Evolutionary conservation across 2,113 vertebrate genomes (phyloP).

Genomic region (Lophotis ruficrista): DNA sequence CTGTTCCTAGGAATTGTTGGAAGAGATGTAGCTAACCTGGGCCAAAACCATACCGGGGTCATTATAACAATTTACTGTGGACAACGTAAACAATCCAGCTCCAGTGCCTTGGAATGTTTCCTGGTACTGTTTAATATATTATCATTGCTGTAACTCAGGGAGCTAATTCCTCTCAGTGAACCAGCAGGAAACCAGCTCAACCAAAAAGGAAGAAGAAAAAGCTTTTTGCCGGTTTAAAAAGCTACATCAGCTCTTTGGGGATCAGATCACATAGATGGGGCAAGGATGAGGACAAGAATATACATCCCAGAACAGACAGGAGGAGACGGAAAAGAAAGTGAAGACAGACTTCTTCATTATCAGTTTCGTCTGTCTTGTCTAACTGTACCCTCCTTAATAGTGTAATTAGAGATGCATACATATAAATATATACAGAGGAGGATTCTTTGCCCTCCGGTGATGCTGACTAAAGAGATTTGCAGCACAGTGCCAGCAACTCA

Average conservation of each 20-base stretch:
- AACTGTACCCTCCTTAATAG: background rate
- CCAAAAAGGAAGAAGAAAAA: background rate
- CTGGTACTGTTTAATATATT: slow-evolving; percentile 10
- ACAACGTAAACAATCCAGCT: background rate
- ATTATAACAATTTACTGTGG: slow-evolving; percentile 29
- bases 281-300: background rate
- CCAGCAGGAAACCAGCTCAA: background rate
- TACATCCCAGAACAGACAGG: background rate
- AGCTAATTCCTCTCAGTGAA: background rate
- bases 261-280: background rate
- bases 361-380: background rate
- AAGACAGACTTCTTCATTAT: background rate
- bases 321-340: background rate
- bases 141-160: background rate
- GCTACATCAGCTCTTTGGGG: background rate
- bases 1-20: slow-evolving; percentile 9
- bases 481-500: background rate
- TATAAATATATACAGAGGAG: background rate
- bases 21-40: slow-evolving; percentile 9
- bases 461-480: background rate
- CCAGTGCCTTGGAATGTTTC: slow-evolving; percentile 24
- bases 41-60: background rate
- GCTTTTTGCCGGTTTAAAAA: background rate
- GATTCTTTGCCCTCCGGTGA: background rate
- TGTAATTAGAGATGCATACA: background rate